phyloP scores from a whole-genome alignment of 2,797 vertebrate genomes.

The Danio kyathit region DNA sequence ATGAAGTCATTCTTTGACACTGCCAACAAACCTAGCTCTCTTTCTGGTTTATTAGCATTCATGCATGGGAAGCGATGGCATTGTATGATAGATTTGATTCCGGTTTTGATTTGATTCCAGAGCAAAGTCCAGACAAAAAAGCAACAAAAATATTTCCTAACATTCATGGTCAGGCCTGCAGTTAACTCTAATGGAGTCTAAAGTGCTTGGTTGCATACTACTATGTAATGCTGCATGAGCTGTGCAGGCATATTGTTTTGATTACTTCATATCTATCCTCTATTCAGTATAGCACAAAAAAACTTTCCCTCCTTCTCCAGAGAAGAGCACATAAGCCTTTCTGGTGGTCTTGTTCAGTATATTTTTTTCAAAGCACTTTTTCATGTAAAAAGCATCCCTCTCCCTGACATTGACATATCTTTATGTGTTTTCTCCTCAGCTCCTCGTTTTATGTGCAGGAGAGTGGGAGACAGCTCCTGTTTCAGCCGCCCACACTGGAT shows the following conservation, averaged over 20 bases:
- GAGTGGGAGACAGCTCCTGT: slow-evolving; percentile 87
- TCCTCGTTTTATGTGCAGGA: slow-evolving; percentile 85
- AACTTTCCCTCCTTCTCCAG: background rate
- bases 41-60: background rate
- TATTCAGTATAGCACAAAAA: background rate
- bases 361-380: background rate
- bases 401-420: background rate
- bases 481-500: slow-evolving; percentile 91
- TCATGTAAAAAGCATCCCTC: background rate
- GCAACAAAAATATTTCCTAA: background rate
- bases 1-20: slow-evolving; percentile 3
- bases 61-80: background rate
- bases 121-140: slow-evolving; percentile 11
- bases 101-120: background rate
- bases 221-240: background rate
- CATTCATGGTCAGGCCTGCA: background rate
- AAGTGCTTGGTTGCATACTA: background rate
- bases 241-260: background rate
- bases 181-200: background rate
- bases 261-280: background rate
- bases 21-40: slow-evolving; percentile 20
- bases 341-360: background rate
- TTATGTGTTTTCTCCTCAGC: slow-evolving; percentile 70
- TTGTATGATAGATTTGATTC: slow-evolving; percentile 16
- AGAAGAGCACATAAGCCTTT: background rate